Conservation (phyloP, 2,797 vertebrate genomes). For the Sebastes iracundus region DNA sequence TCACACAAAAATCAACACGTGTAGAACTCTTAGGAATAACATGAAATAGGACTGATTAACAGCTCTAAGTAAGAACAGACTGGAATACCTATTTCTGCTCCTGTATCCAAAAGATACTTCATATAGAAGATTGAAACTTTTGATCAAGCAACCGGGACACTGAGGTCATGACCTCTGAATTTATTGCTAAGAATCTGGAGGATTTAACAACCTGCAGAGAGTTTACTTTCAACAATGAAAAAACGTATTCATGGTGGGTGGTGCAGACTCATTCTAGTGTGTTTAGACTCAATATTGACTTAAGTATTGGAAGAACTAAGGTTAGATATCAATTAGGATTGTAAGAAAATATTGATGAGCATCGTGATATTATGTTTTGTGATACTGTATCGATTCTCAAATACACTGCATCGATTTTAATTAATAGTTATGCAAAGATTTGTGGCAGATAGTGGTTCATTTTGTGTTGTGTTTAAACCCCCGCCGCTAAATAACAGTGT, state of each 20-base stretch:
- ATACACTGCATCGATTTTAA: no score
- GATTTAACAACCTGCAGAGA: not conserved
- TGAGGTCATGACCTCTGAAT: not conserved
- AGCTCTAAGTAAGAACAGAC: not conserved
- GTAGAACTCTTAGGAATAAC: fast-evolving
- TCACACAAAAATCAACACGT: not conserved
- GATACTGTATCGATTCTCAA: no score
- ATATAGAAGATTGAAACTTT: not conserved
- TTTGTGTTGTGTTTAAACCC: no score
- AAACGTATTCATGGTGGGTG: not conserved
- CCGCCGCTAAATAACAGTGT: no score
- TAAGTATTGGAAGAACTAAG: not conserved
- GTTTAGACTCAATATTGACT: not conserved
- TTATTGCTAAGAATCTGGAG: not conserved
- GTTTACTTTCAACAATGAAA: not conserved
- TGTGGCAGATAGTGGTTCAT: fast-evolving
- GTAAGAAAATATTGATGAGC: no score
- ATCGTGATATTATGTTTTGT: no score
- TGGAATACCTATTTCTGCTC: not conserved
- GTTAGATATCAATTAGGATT: not conserved
- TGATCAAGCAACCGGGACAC: not conserved
- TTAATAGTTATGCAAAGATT: no score
- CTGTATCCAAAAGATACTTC: not conserved
- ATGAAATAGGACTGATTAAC: not conserved
- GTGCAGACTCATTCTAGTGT: not conserved